These are phyloP conservation scores for Anthrax anthrax DNA, from an alignment of 2,888 invertebrate genomes.

Conservation along the genomic window DNA sequence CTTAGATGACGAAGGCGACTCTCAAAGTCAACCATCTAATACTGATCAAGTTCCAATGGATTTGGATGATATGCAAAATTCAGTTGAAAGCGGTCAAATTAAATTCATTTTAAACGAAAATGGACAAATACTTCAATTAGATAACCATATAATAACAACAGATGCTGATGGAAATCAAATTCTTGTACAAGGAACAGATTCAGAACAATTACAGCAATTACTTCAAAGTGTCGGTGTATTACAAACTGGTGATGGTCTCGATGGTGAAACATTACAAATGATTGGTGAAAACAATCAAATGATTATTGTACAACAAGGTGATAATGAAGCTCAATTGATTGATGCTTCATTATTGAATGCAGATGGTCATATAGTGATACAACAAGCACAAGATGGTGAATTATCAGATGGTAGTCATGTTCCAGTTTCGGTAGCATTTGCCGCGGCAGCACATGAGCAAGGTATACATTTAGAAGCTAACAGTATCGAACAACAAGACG, in stretches of 20 bases:
- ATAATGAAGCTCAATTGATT: slow-evolving; percentile 34
- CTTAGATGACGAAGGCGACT: slow-evolving; percentile 33
- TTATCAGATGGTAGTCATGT: slow-evolving; percentile 32
- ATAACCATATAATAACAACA: slow-evolving; percentile 33
- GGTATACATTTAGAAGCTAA: slow-evolving; percentile 1
- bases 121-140: slow-evolving; percentile 32
- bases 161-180: slow-evolving; percentile 36
- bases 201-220: slow-evolving; percentile 34
- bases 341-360: slow-evolving; percentile 34
- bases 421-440: slow-evolving; percentile 34
- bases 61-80: slow-evolving; percentile 34
- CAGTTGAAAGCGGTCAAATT: slow-evolving; percentile 34
- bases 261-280: slow-evolving; percentile 35
- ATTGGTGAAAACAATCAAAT: slow-evolving; percentile 34
- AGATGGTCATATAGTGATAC: slow-evolving; percentile 34
- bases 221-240: slow-evolving; percentile 34
- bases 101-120: slow-evolving; percentile 36
- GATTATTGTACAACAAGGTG: slow-evolving; percentile 34
- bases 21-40: slow-evolving; percentile 16
- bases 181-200: slow-evolving; percentile 29
- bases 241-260: slow-evolving; percentile 32
- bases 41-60: slow-evolving; percentile 32
- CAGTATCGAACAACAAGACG: slow-evolving; percentile 18
- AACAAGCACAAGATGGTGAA: slow-evolving; percentile 31
- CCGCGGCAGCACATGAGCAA: slow-evolving; percentile 20